Evolutionary conservation across 92 coral and sea anemone species (phyloP), one percentile per base, ranked within the genome.

Genomic region (Parazoanthus swiftii): DNA sequence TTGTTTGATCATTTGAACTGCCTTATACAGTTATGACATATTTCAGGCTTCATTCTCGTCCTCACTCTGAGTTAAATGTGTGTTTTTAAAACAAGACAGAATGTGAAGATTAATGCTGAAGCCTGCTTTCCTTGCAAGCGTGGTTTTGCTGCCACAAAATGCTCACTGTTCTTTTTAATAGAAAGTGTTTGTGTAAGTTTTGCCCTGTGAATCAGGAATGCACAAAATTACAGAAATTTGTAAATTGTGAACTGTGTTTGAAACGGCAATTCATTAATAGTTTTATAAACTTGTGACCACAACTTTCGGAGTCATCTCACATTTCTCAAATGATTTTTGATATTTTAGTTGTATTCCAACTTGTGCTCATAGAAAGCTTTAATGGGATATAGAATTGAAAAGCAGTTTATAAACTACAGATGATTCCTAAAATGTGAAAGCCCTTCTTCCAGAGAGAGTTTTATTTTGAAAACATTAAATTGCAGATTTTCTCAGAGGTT

Each of bases 401-500:
- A 39, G 8, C 54, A 76, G 38, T 44, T 37, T 21, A 10, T 3
- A 39, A n/a, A 29, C 33, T 29, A 29, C 33, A n/a, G 67, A 25
- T 35, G 20, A 51, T 79, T 44, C n/a, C 8, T 10, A 26, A 26
- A 29, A 14, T 50, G 23, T 79, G 82, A 50, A 33, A 79, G 37
- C 50, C 23, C 8, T 54, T 48, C 56, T 38, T 36, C 15, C 37
- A n/a, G 36, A 43, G 37, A 43, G 59, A 66, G 77, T 50, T 65
- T 82, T 48, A 83, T n/a, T 63, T 68, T 83, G n/a, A 44, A 70
- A 83, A 83, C 38, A 83, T 83, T 83, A 29, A 83, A 83, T 83
- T 83, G 86, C 86, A 83, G 86, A 83, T 68, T 83, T 83, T 83
- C 26, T 70, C 86, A 43, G 86, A 83, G 77, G 77, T 68, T 83